Evolutionary conservation across 2,113 vertebrate genomes (phyloP), one percentile per base, ranked within the genome.

Genomic region (Silurus glanis): DNA sequence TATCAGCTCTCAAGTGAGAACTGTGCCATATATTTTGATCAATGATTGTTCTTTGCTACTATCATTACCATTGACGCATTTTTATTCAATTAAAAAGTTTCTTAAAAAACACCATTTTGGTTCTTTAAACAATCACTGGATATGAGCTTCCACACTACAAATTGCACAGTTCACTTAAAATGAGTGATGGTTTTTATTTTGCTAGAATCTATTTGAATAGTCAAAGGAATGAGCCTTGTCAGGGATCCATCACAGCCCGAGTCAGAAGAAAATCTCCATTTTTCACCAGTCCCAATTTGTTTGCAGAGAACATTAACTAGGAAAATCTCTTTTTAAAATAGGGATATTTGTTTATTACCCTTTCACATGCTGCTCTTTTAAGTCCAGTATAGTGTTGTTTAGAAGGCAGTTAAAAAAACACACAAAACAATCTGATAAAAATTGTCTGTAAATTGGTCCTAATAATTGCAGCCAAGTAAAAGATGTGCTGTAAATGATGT

Each of bases 191-290:
- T 71, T 37, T 72, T 74, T 82, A 86, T 86, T 86, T 86, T 78
- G 85, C 85, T 86, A 71, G 14, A 58, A 45, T 67, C n/a, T 1
- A 79, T 86, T 86, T 86, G 85, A 72, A 86, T 86, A 86, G 76
- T 86, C 85, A 86, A 86, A 86, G 37, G 85, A 72, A 80, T 71
- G 53, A 51, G 53, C 56, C 76, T 80, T 56, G 58, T 69, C 53
- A 58, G 37, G 80, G 72, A 85, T 14, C 61, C 49, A 14, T 80
- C 61, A 19, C 66, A 72, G 14, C 9, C 56, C 6, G 55, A 59
- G 66, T 45, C 37, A 51, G 25, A 62, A 64, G 53, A 66, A 58
- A 80, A 86, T 53, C 21, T 12, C 6, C 37, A 64, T 71, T 80
- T 80, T 25, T 86, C 53, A 86, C 81, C 56, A 72, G 85, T 51